These are phyloP conservation scores for Drosophila kikkawai DNA, from an alignment of 1,140 invertebrate species.

Conservation along the genomic window DNA sequence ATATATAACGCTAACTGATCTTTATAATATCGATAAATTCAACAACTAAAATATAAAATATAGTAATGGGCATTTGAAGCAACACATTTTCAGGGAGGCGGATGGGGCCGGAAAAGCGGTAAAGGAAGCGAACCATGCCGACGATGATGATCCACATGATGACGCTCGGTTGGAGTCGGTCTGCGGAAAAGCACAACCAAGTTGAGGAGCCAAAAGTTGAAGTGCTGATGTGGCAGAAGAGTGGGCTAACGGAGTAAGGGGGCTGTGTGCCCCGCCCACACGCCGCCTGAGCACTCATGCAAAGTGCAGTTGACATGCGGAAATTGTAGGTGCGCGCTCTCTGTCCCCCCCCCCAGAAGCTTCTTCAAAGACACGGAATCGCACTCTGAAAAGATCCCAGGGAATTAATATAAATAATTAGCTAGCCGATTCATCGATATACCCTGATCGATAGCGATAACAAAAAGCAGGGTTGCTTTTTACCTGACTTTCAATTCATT, in stretches of 20 bases:
- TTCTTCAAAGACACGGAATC: conserved; percentile 44
- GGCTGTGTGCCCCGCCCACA: conserved; percentile 5
- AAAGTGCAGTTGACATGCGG: conserved; percentile 81
- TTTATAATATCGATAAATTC: background rate
- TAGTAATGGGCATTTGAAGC: background rate
- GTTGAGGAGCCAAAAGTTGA: conserved; percentile 49
- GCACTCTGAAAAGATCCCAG: conserved; percentile 1
- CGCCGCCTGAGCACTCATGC: conserved; percentile 68
- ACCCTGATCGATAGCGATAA: background rate
- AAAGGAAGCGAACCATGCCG: conserved; percentile 27
- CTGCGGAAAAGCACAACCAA: conserved; percentile 56
- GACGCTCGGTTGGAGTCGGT: conserved; percentile 28
- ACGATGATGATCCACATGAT: conserved; percentile 31
- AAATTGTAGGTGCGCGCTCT: conserved; percentile 74
- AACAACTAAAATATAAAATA: too few species aligned
- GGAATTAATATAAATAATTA: conserved; percentile 9
- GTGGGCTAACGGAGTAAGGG: background rate
- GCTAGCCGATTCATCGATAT: background rate
- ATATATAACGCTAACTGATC: too few species aligned
- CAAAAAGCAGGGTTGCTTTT: too few species aligned
- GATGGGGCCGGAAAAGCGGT: conserved; percentile 7
- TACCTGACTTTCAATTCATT: too few species aligned
- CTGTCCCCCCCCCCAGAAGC: conserved; percentile 1
- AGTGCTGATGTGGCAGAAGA: conserved; percentile 44
- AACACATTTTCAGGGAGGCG: conserved; percentile 4